These are phyloP conservation scores for Drosophila kanekoi DNA, from an alignment of 2,888 invertebrate species.

Conservation along the genomic window DNA sequence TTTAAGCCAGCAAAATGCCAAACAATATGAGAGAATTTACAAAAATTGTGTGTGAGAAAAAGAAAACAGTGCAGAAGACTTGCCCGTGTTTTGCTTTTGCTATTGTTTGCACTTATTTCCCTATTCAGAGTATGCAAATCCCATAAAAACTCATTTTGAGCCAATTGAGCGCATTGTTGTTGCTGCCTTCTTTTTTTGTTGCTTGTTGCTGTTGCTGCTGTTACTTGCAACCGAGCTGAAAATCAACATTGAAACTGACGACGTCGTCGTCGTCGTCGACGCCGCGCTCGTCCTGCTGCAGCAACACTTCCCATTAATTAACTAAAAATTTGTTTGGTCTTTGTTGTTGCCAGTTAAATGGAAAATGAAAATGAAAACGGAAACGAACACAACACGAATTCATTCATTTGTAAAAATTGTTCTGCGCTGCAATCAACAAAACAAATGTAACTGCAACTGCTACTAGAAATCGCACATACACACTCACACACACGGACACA, in stretches of 20 bases:
- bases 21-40: constrained; percentile 32
- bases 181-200: constrained; percentile 30
- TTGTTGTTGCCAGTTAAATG: constrained; percentile 33
- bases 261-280: constrained; percentile 9
- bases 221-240: constrained; percentile 42
- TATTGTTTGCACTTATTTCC: constrained; percentile 62
- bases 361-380: constrained; percentile 28
- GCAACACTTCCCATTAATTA: constrained; percentile 57
- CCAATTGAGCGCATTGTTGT: constrained; percentile 73
- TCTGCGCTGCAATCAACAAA: constrained; percentile 38
- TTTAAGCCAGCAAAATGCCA: constrained; percentile 28
- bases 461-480: constrained; percentile 32
- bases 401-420: constrained; percentile 70
- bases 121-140: constrained; percentile 75
- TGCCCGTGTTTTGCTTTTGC: constrained; percentile 17
- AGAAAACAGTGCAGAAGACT: constrained; percentile 37
- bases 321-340: constrained; percentile 60
- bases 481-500: constrained; percentile 18
- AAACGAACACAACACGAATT: constrained; percentile 48
- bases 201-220: constrained; percentile 29
- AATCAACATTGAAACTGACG: constrained; percentile 55
- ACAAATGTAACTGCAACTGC: constrained; percentile 43
- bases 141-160: constrained; percentile 78
- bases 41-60: constrained; percentile 1
- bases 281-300: constrained; percentile 9